Base-by-base conservation (phyloP, 2,888 invertebrate species). In the Hyles lineata region DNA sequence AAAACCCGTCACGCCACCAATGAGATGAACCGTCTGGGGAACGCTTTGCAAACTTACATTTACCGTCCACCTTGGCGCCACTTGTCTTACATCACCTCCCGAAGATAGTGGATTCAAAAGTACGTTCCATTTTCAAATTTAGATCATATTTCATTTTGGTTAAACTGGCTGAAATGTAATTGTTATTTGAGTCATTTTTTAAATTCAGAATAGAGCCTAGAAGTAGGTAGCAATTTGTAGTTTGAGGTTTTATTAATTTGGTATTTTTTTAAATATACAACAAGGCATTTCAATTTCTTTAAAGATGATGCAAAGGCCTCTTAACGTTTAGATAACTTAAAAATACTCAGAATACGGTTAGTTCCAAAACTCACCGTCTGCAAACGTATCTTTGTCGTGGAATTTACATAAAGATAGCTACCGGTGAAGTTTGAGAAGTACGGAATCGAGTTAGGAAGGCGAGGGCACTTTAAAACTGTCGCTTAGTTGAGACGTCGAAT, bases 381-480 rank as follows among this genome's bases (percentile, higher is more conserved):
- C 83, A 87, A 82, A 83, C 79, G 82, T 84, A 88, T 83, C 81
- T 85, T 91, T 85, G 89, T 78, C 70, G 74, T 74, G 78, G 86
- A 89, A 94, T 94, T 94, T 92, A 92, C 94, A 94, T 94, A 93
- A 92, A 93, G 92, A 92, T 90, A 87, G 88, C 85, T 85, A 82
- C 86, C 83, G 82, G 81, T 81, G 88, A 92, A 73, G 90, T 92
- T 91, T 85, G 88, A 89, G 87, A 82, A 89, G 88, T 88, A 89
- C 84, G 84, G 89, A 93, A 94, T 93, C 90, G 93, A 94, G 94
- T 94, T 94, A 93, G 86, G 87, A 87, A 87, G 85, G 84, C 81
- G 83, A 80, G 82, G 87, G 89, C 90, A 93, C 92, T 94, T 93
- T 93, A 92, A 92, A 94, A 94, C 92, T 94, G 94, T 92, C 94